These are phyloP conservation scores for Cheirogaleus medius DNA, from an alignment of 2,113 vertebrate genomes.

Conservation along the genomic window DNA sequence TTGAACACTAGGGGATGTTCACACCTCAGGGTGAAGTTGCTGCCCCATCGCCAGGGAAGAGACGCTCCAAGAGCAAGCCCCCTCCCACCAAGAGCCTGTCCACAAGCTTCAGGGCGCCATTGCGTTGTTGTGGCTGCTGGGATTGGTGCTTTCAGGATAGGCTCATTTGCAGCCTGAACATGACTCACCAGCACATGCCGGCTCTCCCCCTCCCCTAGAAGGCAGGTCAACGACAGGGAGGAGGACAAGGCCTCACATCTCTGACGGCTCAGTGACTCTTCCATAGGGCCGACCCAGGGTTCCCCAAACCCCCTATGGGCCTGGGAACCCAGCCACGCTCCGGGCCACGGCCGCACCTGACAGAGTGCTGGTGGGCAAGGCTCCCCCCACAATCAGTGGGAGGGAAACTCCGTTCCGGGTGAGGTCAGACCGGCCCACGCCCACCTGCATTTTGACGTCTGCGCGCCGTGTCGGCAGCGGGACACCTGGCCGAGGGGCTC, in stretches of 20 bases:
- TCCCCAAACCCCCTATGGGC: neutral
- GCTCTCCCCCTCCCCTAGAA: neutral
- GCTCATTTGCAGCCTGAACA: neutral
- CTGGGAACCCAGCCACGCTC: neutral
- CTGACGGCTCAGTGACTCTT: neutral
- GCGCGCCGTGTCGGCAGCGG: too few relatives aligned
- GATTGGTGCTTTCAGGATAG: constrained; percentile 73
- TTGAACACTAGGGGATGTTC: neutral
- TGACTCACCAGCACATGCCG: neutral
- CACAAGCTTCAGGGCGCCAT: constrained; percentile 72
- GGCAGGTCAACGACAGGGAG: constrained; percentile 48
- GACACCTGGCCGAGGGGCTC: neutral
- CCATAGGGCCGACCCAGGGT: neutral
- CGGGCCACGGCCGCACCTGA: neutral
- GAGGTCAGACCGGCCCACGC: neutral
- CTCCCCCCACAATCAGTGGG: neutral
- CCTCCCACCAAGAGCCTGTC: constrained; percentile 65
- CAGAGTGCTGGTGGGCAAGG: fast-evolving
- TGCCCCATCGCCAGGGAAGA: neutral
- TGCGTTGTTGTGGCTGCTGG: constrained; percentile 78
- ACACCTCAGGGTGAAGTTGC: neutral
- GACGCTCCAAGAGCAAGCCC: neutral
- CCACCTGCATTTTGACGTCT: neutral
- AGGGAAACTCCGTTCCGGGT: neutral
- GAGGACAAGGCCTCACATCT: constrained; percentile 29